A percentile compares a stretch with the other conserved stretches of the same genome.
Evolutionary conservation across 2,888 invertebrate species (phyloP).

Genomic region (Limnephilus marmoratus): DNA sequence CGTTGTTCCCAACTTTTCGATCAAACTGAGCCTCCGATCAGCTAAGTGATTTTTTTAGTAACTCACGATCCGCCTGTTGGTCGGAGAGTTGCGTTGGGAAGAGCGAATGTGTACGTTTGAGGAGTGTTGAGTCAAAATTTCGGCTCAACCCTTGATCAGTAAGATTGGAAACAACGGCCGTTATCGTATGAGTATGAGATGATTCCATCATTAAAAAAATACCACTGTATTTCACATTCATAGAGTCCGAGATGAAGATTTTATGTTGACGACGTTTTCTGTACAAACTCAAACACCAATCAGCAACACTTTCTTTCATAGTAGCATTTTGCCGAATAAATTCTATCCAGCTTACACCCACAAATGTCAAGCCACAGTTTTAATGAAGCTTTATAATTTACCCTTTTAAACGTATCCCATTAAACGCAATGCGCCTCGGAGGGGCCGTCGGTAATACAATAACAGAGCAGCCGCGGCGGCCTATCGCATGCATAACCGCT

Average conservation of each 20-base stretch:
- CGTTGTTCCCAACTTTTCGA: no score
- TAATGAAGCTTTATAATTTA: background rate
- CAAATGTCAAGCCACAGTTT: background rate
- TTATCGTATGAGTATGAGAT: no score
- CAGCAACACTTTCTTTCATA: background rate
- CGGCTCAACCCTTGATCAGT: no score
- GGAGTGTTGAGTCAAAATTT: no score
- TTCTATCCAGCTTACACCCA: background rate
- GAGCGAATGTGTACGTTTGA: no score
- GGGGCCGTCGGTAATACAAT: background rate
- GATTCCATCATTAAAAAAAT: no score
- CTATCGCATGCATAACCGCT: slow-evolving; percentile 53
- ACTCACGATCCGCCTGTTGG: no score
- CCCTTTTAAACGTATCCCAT: background rate
- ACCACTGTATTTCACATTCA: no score
- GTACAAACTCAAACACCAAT: background rate
- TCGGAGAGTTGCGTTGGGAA: no score
- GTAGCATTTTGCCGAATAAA: background rate
- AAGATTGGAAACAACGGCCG: no score
- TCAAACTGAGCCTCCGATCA: no score
- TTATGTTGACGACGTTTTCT: background rate
- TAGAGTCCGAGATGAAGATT: background rate
- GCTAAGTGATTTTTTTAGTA: no score
- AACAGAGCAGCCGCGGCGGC: slow-evolving; percentile 5
- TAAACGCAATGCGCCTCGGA: slow-evolving; percentile 10